Evolutionary conservation across 2,888 invertebrate species (phyloP).

Genomic region (Polydrusus cervinus): DNA sequence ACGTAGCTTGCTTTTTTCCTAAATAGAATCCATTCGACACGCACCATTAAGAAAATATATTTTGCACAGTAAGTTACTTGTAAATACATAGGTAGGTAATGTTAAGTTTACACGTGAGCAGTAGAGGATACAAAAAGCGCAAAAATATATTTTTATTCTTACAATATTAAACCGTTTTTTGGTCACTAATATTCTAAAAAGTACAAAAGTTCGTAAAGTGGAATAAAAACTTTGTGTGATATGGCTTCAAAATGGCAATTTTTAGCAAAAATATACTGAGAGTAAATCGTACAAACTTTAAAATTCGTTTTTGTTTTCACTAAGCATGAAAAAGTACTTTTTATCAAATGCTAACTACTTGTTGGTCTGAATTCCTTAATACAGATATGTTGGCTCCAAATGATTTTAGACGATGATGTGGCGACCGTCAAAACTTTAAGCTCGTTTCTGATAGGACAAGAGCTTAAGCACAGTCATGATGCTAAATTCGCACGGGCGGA

Average conservation of each 20-base stretch:
- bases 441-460: too few relatives aligned
- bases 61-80: slow-evolving; percentile 43
- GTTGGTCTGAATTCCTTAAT: slow-evolving; percentile 64
- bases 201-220: slow-evolving; percentile 48
- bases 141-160: slow-evolving; percentile 33
- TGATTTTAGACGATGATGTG: not conserved
- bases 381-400: slow-evolving; percentile 64
- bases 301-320: slow-evolving; percentile 60
- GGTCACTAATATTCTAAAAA: slow-evolving; percentile 40
- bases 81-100: slow-evolving; percentile 35
- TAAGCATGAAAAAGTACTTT: slow-evolving; percentile 67
- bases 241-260: slow-evolving; percentile 62
- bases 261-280: slow-evolving; percentile 63
- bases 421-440: too few relatives aligned
- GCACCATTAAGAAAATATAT: slow-evolving; percentile 51
- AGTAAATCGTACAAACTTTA: slow-evolving; percentile 48
- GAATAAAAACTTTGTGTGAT: slow-evolving; percentile 57
- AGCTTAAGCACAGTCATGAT: too few relatives aligned
- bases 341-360: slow-evolving; percentile 63
- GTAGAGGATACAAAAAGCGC: slow-evolving; percentile 43
- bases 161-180: slow-evolving; percentile 19
- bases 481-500: too few relatives aligned
- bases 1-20: slow-evolving; percentile 40
- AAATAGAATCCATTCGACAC: slow-evolving; percentile 42
- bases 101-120: slow-evolving; percentile 43